phyloP scores from a whole-genome alignment of 1,140 invertebrate genomes.

The Druon quercuslanigerum region DNA sequence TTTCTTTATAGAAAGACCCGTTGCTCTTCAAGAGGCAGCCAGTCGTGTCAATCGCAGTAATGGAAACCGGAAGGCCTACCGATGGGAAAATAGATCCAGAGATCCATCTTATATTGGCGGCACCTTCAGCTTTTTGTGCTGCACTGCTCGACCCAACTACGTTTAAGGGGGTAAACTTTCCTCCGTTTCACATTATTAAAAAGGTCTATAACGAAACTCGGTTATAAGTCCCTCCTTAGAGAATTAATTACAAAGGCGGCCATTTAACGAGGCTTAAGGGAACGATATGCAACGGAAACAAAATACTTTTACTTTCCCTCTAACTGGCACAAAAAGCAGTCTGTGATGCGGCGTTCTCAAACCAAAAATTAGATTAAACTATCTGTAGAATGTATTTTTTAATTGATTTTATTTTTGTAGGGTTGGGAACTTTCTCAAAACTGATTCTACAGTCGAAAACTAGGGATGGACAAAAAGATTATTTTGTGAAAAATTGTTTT shows the following conservation, averaged over 20 bases:
- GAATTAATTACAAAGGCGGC: conserved; percentile 22
- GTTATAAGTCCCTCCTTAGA: conserved; percentile 11
- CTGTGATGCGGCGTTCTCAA: neutral
- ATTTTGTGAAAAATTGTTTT: neutral
- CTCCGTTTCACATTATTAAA: conserved; percentile 12
- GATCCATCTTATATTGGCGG: conserved; percentile 71
- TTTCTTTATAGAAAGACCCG: conserved; percentile 61
- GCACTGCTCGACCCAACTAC: conserved; percentile 69
- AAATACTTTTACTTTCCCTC: neutral
- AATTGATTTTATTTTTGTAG: neutral
- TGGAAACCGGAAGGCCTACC: conserved; percentile 62
- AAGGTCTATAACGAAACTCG: conserved; percentile 7
- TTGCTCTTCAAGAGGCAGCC: conserved; percentile 66
- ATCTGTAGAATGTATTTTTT: neutral
- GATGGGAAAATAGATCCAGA: conserved; percentile 66
- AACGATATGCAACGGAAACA: neutral
- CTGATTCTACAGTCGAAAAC: neutral
- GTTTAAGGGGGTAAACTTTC: conserved; percentile 56
- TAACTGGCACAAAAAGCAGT: conserved; percentile 1
- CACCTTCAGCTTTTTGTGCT: conserved; percentile 71
- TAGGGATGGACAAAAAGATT: neutral
- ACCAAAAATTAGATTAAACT: neutral
- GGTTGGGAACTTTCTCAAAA: neutral
- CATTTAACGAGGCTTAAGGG: conserved; percentile 16
- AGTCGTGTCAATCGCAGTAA: conserved; percentile 61